Evolutionary conservation across 2,113 vertebrate genomes (phyloP).

Genomic region (Alaudala cheleensis): DNA sequence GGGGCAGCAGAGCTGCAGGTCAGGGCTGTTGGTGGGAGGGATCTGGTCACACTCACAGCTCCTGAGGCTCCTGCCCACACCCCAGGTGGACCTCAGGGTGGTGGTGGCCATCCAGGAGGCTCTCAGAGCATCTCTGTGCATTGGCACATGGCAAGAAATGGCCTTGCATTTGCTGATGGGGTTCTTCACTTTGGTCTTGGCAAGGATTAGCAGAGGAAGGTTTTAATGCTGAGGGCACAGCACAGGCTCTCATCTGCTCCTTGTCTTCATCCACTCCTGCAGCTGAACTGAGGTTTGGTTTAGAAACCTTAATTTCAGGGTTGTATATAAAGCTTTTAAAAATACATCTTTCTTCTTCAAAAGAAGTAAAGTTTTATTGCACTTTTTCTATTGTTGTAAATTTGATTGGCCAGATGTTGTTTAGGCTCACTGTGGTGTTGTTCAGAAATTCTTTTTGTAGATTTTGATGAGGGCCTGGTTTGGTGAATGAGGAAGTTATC

Average conservation of each 20-base stretch:
- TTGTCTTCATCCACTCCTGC: background rate
- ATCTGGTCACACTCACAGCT: rapidly evolving
- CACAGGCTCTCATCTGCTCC: background rate
- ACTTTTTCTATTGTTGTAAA: conserved; percentile 74
- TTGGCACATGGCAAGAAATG: rapidly evolving
- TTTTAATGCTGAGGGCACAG: background rate
- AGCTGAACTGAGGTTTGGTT: conserved; percentile 25
- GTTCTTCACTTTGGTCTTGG: background rate
- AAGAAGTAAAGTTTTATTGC: conserved; percentile 74
- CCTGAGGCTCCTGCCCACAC: background rate
- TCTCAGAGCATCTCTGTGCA: background rate
- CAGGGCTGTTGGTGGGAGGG: background rate
- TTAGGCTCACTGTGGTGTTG: conserved; percentile 60
- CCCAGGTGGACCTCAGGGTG: background rate
- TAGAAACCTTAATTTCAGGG: conserved; percentile 54
- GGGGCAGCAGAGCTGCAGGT: background rate
- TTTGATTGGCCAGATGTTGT: conserved; percentile 79
- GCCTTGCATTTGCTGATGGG: background rate
- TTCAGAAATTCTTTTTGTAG: conserved; percentile 62
- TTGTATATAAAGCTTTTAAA: conserved; percentile 49
- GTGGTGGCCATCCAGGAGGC: background rate
- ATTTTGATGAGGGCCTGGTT: conserved; percentile 39
- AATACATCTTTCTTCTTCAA: conserved; percentile 76
- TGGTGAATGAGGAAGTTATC: conserved; percentile 61
- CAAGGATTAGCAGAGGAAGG: background rate